These are phyloP conservation scores for Muntiacus muntjak DNA, from an alignment of 2,113 vertebrate genomes.

Conservation along the genomic window DNA sequence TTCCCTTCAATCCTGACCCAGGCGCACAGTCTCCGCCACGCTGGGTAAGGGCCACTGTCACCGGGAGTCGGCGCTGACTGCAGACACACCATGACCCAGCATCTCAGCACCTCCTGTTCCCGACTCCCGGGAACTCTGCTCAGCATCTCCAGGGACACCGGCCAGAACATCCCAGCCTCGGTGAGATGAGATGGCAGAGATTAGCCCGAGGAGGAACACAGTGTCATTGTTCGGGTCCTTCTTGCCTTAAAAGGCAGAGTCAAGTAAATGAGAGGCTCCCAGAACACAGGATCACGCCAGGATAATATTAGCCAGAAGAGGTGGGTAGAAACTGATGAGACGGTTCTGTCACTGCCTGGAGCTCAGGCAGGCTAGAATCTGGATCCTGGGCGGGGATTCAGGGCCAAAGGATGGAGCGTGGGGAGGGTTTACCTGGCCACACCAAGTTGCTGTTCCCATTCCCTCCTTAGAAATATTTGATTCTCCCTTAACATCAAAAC, in stretches of 20 bases:
- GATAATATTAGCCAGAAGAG: too few relatives aligned
- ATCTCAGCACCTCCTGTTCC: slow-evolving; percentile 26
- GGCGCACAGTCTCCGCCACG: rapidly evolving
- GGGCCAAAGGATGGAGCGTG: rapidly evolving
- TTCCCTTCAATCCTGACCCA: not conserved
- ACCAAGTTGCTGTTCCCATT: not conserved
- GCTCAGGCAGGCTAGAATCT: too few relatives aligned
- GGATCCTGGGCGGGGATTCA: rapidly evolving
- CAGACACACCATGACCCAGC: not conserved
- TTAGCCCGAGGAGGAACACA: not conserved
- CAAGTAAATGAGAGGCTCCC: not conserved
- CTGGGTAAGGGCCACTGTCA: not conserved
- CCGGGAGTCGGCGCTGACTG: not conserved
- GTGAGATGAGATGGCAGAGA: slow-evolving; percentile 7
- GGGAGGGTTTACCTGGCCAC: not conserved
- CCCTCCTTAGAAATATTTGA: not conserved
- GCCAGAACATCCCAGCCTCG: not conserved
- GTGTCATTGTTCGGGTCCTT: not conserved
- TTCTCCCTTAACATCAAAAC: not conserved
- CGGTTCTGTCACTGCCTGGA: rapidly evolving
- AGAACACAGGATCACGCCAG: not conserved
- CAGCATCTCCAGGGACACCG: rapidly evolving
- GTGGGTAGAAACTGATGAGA: not conserved
- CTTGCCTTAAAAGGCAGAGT: slow-evolving; percentile 21
- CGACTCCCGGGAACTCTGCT: not conserved